These are phyloP conservation scores for Apolygus lucorum DNA, from an alignment of 1,140 invertebrate genomes.

Conservation along the genomic window DNA sequence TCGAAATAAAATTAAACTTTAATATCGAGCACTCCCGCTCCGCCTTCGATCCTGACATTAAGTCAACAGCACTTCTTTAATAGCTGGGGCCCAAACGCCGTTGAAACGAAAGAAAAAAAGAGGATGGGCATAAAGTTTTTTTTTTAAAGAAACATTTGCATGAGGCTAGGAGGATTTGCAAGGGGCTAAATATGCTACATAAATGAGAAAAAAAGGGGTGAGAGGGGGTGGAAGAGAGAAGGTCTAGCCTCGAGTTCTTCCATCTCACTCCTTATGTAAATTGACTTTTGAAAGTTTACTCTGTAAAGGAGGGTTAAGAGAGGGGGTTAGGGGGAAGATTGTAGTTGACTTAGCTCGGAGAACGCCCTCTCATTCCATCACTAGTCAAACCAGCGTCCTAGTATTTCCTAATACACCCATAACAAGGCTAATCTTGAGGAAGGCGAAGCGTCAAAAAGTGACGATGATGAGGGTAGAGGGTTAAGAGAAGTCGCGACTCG, in stretches of 20 bases:
- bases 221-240: neutral
- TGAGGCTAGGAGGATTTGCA: constrained; percentile 2
- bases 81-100: neutral
- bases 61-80: neutral
- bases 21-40: neutral
- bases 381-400: neutral
- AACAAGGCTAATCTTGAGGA: constrained; percentile 7
- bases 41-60: neutral
- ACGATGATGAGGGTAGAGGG: neutral
- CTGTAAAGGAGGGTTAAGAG: constrained; percentile 11
- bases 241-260: neutral
- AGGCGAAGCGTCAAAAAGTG: neutral
- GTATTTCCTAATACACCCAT: constrained; percentile 15
- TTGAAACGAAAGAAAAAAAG: neutral
- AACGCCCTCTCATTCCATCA: neutral
- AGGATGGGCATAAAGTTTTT: constrained; percentile 11
- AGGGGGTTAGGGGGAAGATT: neutral
- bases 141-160: constrained; percentile 10
- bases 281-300: constrained; percentile 20
- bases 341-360: constrained; percentile 10
- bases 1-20: neutral
- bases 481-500: neutral
- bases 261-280: constrained; percentile 16
- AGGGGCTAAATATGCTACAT: constrained; percentile 10
- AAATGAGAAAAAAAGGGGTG: constrained; percentile 3